phyloP scores from a whole-genome alignment of 2,888 invertebrate species.

The Drosophila infuscata region DNA sequence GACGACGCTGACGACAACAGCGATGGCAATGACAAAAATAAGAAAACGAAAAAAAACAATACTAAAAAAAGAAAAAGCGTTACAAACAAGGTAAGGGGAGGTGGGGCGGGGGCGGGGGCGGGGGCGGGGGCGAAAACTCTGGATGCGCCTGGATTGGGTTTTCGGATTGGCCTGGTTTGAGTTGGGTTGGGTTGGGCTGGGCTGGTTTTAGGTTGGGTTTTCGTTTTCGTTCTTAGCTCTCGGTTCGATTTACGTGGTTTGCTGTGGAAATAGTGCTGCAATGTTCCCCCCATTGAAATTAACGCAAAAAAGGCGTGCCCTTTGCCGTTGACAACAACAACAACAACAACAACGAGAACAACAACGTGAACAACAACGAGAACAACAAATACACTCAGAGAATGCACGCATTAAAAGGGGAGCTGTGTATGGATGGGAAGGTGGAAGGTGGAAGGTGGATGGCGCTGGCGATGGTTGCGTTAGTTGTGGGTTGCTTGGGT shows the following conservation, averaged over 20 bases:
- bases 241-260: slow-evolving; percentile 22
- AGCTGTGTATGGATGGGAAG: slow-evolving; percentile 17
- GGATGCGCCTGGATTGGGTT: slow-evolving; percentile 46
- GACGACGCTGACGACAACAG: slow-evolving; percentile 21
- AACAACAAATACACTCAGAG: slow-evolving; percentile 28
- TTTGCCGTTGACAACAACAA: slow-evolving; percentile 68
- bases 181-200: slow-evolving; percentile 22
- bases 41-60: slow-evolving; percentile 9
- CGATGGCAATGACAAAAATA: slow-evolving; percentile 42
- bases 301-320: slow-evolving; percentile 83
- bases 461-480: slow-evolving; percentile 17
- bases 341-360: slow-evolving; percentile 52
- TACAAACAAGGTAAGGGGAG: slow-evolving; percentile 21
- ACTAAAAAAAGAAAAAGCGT: slow-evolving; percentile 12
- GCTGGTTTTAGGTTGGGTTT: slow-evolving; percentile 27
- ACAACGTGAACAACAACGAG: slow-evolving; percentile 49
- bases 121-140: not conserved
- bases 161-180: slow-evolving; percentile 29
- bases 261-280: slow-evolving; percentile 35
- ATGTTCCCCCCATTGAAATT: slow-evolving; percentile 64
- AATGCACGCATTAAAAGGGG: slow-evolving; percentile 49
- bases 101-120: not conserved
- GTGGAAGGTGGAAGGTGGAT: not conserved
- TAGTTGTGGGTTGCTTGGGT: slow-evolving; percentile 7
- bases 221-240: slow-evolving; percentile 18